Conservation (phyloP, 1,140 invertebrate genomes). For the Orius insidiosus region DNA sequence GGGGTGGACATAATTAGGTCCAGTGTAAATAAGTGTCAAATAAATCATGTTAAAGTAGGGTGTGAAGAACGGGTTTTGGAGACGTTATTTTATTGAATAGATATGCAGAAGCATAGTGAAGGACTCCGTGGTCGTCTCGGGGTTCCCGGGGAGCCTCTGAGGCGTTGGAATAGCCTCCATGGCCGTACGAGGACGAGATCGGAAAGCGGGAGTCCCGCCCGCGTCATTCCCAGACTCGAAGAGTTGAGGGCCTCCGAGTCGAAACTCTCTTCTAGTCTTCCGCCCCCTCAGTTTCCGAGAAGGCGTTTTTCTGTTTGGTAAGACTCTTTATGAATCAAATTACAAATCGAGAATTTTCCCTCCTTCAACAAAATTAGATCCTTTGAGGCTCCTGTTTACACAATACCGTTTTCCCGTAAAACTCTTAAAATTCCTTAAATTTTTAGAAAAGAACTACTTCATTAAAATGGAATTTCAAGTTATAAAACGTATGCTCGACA, state of each 20-base stretch:
- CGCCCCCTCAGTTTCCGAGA: slow-evolving; percentile 20
- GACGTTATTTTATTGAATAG: slow-evolving; percentile 10
- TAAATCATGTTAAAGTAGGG: slow-evolving; percentile 14
- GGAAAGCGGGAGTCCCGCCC: slow-evolving; percentile 8
- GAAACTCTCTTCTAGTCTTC: slow-evolving; percentile 19
- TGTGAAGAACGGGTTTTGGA: slow-evolving; percentile 19
- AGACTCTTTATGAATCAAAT: slow-evolving; percentile 21
- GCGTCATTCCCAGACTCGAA: slow-evolving; percentile 15
- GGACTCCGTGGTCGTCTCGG: slow-evolving; percentile 8
- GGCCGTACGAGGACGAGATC: slow-evolving; percentile 9
- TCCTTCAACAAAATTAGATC: background rate
- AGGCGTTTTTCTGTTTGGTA: slow-evolving; percentile 35
- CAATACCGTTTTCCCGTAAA: background rate
- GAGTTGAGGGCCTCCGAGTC: slow-evolving; percentile 22
- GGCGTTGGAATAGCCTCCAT: slow-evolving; percentile 38
- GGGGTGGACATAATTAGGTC: no score
- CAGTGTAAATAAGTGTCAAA: background rate
- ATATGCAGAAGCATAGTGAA: slow-evolving; percentile 21
- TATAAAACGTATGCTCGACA: no score
- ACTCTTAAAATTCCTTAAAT: background rate
- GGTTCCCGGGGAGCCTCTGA: slow-evolving; percentile 24
- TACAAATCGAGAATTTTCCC: background rate
- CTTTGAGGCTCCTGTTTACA: background rate
- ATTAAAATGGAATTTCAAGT: no score
- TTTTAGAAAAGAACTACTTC: background rate